These are phyloP conservation scores for Epinephelus fuscoguttatus DNA, from an alignment of 2,113 vertebrate genomes.

Conservation along the genomic window DNA sequence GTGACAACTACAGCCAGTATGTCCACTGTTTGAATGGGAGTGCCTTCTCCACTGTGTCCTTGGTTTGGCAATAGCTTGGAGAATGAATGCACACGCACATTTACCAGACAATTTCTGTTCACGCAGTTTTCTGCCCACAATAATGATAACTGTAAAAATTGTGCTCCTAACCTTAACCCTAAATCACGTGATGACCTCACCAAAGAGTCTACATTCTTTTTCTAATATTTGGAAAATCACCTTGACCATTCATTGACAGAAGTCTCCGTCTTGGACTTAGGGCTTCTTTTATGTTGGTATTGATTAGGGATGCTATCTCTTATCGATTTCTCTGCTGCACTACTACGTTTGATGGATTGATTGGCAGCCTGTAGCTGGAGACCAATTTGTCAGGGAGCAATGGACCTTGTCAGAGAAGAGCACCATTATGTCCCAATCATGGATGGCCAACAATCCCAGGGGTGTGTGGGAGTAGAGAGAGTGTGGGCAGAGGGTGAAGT, in stretches of 20 bases:
- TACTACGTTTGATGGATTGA: conserved; percentile 78
- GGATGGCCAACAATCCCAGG: conserved; percentile 47
- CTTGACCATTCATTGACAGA: conserved; percentile 35
- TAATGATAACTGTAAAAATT: conserved; percentile 4
- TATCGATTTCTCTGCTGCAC: conserved; percentile 61
- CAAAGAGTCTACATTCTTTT: conserved; percentile 12
- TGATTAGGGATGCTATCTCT: conserved; percentile 64
- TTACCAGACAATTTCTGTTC: conserved; percentile 11
- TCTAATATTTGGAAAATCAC: conserved; percentile 49
- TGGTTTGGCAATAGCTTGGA: conserved; percentile 39
- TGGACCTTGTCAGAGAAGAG: conserved; percentile 70
- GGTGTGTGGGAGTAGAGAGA: conserved; percentile 9
- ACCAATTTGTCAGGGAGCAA: conserved; percentile 75
- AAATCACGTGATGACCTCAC: background rate
- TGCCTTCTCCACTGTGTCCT: conserved; percentile 20
- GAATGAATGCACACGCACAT: conserved; percentile 4
- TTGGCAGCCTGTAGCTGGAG: conserved; percentile 73
- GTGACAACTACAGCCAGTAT: background rate
- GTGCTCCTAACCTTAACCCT: conserved; percentile 8
- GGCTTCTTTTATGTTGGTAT: conserved; percentile 65
- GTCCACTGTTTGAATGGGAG: conserved; percentile 2
- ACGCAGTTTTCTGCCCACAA: background rate
- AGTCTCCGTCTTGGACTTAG: conserved; percentile 41
- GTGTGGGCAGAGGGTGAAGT: conserved; percentile 13
- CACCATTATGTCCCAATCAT: conserved; percentile 73